Conservation (phyloP, 2,888 invertebrate genomes). For the Agrochola litura region DNA sequence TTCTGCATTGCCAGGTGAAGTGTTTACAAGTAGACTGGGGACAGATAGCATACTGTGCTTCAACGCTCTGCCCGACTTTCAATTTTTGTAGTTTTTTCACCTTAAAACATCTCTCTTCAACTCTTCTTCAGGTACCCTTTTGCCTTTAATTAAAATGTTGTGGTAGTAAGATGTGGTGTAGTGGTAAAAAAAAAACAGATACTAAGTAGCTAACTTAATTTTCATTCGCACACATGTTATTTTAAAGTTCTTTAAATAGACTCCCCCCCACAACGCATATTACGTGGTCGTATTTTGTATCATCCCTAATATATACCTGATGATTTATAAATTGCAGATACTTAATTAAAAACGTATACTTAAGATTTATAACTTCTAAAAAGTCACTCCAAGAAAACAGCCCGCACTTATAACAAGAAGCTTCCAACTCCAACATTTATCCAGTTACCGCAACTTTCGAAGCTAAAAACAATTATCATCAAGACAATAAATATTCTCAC, state of each 20-base stretch:
- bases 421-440: conserved; percentile 54
- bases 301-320: not conserved
- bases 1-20: not conserved
- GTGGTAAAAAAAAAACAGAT: not conserved
- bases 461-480: conserved; percentile 67
- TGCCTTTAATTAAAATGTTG: not conserved
- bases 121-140: not conserved
- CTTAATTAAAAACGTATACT: not conserved
- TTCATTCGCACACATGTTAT: not conserved
- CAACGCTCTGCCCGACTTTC: not conserved
- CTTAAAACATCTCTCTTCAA: no score
- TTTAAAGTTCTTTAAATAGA: not conserved
- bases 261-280: not conserved
- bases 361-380: not conserved
- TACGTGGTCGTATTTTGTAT: not conserved
- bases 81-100: not conserved
- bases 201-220: not conserved
- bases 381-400: conserved; percentile 30
- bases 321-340: no score
- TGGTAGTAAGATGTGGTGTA: not conserved
- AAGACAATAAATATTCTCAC: conserved; percentile 65
- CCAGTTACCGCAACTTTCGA: conserved; percentile 59
- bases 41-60: not conserved
- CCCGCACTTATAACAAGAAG: conserved; percentile 24
- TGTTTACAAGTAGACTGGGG: not conserved